Conservation (phyloP, 2,113 vertebrate genomes). For the Psilopsiagon aymara region DNA sequence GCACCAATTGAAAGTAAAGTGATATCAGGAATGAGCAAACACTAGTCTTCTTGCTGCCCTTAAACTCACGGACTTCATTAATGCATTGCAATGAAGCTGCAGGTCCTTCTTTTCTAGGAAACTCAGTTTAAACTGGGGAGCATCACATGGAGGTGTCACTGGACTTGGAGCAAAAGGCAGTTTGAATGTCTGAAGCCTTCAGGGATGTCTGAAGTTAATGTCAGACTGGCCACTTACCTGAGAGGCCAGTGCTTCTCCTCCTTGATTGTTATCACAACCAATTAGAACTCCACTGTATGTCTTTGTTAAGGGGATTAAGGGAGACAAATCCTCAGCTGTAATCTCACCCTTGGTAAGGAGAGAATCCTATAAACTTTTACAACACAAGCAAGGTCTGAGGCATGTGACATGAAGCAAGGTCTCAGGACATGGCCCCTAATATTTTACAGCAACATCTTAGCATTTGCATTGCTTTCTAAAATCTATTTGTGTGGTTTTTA, state of each 20-base stretch:
- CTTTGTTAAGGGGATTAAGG: not conserved
- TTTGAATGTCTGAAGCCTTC: not conserved
- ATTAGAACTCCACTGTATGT: not conserved
- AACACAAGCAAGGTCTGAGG: not conserved
- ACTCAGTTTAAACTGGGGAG: not conserved
- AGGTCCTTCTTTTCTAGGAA: not conserved
- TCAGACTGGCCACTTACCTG: not conserved
- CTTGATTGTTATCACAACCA: not conserved
- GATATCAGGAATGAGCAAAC: not conserved
- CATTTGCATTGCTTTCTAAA: not conserved
- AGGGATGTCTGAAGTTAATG: not conserved
- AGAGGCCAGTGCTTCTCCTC: not conserved
- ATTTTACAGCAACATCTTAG: not conserved
- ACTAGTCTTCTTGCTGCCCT: not conserved
- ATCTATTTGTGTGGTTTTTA: not conserved
- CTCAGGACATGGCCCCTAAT: not conserved
- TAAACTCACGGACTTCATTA: not conserved
- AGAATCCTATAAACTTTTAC: not conserved
- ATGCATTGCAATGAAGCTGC: not conserved
- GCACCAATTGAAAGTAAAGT: not conserved
- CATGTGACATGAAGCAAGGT: not conserved
- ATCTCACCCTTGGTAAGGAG: not conserved
- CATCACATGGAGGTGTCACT: accelerated
- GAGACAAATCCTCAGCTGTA: not conserved
- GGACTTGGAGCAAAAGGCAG: not conserved